These are phyloP conservation scores for Contarinia nasturtii DNA, from an alignment of 1,140 invertebrate species.

Conservation along the genomic window DNA sequence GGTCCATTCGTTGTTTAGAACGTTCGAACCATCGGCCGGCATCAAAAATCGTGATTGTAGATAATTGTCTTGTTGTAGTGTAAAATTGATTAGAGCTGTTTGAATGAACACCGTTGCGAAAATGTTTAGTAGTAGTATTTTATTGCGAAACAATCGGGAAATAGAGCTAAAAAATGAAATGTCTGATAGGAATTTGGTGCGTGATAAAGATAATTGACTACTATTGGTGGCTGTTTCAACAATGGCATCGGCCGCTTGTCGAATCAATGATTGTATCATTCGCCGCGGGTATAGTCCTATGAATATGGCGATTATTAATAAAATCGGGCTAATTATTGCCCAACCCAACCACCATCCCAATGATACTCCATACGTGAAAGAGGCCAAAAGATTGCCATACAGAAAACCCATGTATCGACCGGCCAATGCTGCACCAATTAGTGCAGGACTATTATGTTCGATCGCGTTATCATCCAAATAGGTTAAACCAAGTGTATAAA, in stretches of 20 bases:
- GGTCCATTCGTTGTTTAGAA: slow-evolving; percentile 31
- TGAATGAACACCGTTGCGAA: slow-evolving; percentile 32
- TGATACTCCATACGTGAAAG: slow-evolving; percentile 12
- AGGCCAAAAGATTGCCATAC: slow-evolving; percentile 17
- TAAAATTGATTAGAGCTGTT: slow-evolving; percentile 33
- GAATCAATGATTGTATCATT: slow-evolving; percentile 30
- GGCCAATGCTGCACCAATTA: slow-evolving; percentile 15
- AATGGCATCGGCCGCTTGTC: slow-evolving; percentile 29
- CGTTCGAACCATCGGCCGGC: slow-evolving; percentile 30
- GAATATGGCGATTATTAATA: slow-evolving; percentile 30
- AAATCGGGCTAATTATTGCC: slow-evolving; percentile 31
- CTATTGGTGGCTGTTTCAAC: slow-evolving; percentile 15
- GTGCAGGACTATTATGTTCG: slow-evolving; percentile 29
- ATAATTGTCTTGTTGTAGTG: slow-evolving; percentile 31
- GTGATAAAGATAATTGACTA: slow-evolving; percentile 13
- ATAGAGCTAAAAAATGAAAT: slow-evolving; percentile 31
- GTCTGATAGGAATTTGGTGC: slow-evolving; percentile 18
- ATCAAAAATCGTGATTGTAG: slow-evolving; percentile 36
- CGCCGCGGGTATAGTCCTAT: slow-evolving; percentile 36
- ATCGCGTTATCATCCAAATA: slow-evolving; percentile 48
- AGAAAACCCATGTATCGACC: slow-evolving; percentile 18
- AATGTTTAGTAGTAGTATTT: slow-evolving; percentile 35
- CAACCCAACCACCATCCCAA: slow-evolving; percentile 33
- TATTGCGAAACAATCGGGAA: slow-evolving; percentile 34
- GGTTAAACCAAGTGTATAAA: slow-evolving; percentile 40